These are phyloP conservation scores for Urosaurus nigricauda DNA, from an alignment of 2,797 vertebrate species.

Conservation along the genomic window DNA sequence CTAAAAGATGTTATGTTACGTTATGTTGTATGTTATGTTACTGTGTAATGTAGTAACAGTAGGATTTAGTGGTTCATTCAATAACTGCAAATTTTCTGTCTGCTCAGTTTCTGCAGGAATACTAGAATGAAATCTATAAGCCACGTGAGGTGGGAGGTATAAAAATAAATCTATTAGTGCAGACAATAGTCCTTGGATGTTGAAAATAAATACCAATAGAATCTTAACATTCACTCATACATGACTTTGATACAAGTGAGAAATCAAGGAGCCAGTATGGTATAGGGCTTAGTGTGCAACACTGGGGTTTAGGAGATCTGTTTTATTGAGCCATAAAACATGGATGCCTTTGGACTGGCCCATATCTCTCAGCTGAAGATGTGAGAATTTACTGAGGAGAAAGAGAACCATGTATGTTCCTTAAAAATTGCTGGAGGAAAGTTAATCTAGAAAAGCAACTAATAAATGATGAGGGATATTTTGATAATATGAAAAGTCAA, in stretches of 20 bases:
- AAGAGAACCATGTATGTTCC: not conserved
- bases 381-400: not conserved
- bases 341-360: not conserved
- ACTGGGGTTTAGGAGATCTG: no score
- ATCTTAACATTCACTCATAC: not conserved
- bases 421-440: not conserved
- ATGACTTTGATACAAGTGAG: not conserved
- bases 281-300: no score
- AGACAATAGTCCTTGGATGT: no score
- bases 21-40: no score
- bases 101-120: not conserved
- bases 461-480: not conserved
- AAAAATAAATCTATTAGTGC: not conserved
- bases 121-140: no score
- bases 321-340: no score
- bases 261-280: not conserved
- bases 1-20: not conserved
- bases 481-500: not conserved
- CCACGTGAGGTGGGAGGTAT: not conserved
- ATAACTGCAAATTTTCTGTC: not conserved
- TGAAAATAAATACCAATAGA: not conserved
- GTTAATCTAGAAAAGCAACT: not conserved
- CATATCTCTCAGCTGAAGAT: not conserved
- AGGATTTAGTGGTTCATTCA: not conserved
- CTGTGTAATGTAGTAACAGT: not conserved